Evolutionary conservation across 2,113 vertebrate species (phyloP).

Genomic region (Alligator mississippiensis): DNA sequence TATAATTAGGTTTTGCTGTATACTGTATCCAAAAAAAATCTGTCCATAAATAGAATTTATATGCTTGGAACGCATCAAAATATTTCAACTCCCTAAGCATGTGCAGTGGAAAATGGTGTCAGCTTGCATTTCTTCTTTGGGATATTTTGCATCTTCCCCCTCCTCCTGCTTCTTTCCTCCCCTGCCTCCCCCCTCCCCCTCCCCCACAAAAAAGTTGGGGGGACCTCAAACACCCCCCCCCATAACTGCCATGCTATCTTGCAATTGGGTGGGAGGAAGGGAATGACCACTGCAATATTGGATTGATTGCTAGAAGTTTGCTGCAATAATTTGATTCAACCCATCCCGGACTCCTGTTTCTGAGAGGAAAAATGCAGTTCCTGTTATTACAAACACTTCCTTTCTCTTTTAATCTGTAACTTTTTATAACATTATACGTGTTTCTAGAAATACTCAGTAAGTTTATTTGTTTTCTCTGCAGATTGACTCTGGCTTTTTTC

Average conservation of each 20-base stretch:
- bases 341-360: neutral
- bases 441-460: neutral
- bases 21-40: neutral
- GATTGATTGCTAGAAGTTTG: neutral
- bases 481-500: conserved; percentile 97
- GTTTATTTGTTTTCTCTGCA: conserved; percentile 56
- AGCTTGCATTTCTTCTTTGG: neutral
- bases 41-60: neutral
- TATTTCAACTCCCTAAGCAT: neutral
- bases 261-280: neutral
- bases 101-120: neutral
- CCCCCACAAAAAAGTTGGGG: too few relatives aligned
- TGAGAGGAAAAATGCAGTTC: accelerated
- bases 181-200: too few relatives aligned
- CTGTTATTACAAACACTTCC: neutral
- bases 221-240: neutral
- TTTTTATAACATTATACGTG: accelerated
- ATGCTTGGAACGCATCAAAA: neutral
- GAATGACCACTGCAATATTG: neutral
- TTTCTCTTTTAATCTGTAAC: neutral
- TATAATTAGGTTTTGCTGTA: neutral
- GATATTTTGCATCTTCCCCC: neutral
- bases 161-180: too few relatives aligned
- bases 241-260: neutral
- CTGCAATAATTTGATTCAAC: too few relatives aligned